A percentile compares a stretch with the other conserved stretches of the same genome.
These are phyloP conservation scores for Apus apus DNA, from an alignment of 2,113 vertebrate species.

Conservation along the genomic window DNA sequence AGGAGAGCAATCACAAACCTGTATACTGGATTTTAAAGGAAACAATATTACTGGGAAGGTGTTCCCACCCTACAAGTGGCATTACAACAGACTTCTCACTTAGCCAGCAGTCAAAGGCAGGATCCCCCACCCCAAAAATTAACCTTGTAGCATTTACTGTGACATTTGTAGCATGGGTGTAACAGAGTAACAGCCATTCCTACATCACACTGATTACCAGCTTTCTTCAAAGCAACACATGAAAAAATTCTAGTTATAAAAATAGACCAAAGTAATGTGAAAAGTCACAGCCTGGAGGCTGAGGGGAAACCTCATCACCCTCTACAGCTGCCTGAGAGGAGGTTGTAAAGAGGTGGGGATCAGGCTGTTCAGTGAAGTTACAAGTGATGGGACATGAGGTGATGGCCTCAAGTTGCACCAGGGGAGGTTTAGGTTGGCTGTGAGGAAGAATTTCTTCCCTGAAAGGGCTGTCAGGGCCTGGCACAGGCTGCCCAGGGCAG, in stretches of 20 bases:
- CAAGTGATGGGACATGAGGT: too few relatives aligned
- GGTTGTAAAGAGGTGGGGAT: too few relatives aligned
- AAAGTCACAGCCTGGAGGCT: too few relatives aligned
- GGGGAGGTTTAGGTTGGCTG: too few relatives aligned
- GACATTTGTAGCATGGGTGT: background rate
- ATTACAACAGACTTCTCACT: background rate
- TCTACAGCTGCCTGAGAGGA: too few relatives aligned
- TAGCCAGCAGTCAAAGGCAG: background rate
- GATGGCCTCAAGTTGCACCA: too few relatives aligned
- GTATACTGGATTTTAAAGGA: conserved; percentile 79
- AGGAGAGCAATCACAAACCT: conserved; percentile 87
- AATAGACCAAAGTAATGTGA: background rate
- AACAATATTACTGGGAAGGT: background rate
- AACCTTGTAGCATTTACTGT: background rate
- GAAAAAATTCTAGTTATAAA: background rate
- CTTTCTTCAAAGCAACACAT: background rate
- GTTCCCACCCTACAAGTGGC: background rate
- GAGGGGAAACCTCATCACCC: too few relatives aligned
- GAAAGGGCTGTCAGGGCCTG: too few relatives aligned
- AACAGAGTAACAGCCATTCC: background rate
- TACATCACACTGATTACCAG: background rate
- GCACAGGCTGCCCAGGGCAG: too few relatives aligned
- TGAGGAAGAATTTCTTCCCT: too few relatives aligned
- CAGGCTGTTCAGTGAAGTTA: too few relatives aligned
- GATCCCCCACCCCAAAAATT: background rate